Percentiles rank a stretch among this genome's conserved stretches.
Evolutionary conservation across 2,113 vertebrate species (phyloP).

Genomic region (Ageneiosus marmoratus): DNA sequence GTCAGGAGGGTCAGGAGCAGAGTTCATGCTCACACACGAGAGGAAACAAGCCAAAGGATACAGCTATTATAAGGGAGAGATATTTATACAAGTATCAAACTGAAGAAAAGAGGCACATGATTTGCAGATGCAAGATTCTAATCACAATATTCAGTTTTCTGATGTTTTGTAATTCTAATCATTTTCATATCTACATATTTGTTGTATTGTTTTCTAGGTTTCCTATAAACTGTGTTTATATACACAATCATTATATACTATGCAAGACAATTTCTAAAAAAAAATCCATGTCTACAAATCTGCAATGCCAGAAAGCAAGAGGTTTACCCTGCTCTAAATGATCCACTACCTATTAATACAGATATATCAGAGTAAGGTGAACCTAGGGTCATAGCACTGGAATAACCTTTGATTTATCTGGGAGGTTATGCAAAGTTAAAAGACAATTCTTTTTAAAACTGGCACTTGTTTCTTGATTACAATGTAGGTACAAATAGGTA

Average conservation of each 20-base stretch:
- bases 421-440: background rate
- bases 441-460: slow-evolving; percentile 6
- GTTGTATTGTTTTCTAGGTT: background rate
- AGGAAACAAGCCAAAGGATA: slow-evolving; percentile 43
- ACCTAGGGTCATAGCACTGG: background rate
- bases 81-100: slow-evolving; percentile 36
- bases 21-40: slow-evolving; percentile 39
- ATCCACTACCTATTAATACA: background rate
- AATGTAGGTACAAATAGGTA: slow-evolving; percentile 27
- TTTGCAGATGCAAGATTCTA: background rate
- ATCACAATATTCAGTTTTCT: background rate
- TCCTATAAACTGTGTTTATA: background rate
- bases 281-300: background rate
- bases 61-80: slow-evolving; percentile 38
- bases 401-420: slow-evolving; percentile 9
- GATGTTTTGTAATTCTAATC: background rate
- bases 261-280: background rate
- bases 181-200: background rate
- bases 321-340: background rate
- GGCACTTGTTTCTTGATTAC: background rate
- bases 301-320: background rate
- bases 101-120: background rate
- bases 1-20: slow-evolving; percentile 46
- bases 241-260: background rate
- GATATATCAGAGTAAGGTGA: background rate